These are phyloP conservation scores for Dasypus novemcinctus DNA, from an alignment of 2,113 vertebrate species.

Conservation along the genomic window DNA sequence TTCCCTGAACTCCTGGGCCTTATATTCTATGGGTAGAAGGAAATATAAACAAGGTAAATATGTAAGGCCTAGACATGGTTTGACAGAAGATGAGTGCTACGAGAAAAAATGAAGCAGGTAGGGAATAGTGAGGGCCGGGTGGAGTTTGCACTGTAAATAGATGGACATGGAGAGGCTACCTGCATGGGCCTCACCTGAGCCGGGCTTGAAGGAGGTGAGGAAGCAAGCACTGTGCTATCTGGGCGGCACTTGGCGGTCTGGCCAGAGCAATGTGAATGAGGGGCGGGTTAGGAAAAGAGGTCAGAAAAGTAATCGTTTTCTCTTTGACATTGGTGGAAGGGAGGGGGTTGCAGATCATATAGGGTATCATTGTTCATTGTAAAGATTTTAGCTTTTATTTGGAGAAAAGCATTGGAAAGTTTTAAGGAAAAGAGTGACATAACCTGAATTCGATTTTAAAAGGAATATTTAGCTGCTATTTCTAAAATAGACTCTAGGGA, in stretches of 20 bases:
- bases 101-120: not conserved
- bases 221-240: not conserved
- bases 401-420: not conserved
- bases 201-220: not conserved
- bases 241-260: not conserved
- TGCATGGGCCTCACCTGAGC: not conserved
- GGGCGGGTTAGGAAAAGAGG: not conserved
- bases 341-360: not conserved
- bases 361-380: not conserved
- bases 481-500: not conserved
- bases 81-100: not conserved
- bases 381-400: not conserved
- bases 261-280: not conserved
- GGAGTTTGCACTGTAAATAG: not conserved
- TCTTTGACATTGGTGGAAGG: not conserved
- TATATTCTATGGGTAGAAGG: not conserved
- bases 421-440: not conserved
- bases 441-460: not conserved
- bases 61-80: not conserved
- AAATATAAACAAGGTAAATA: not conserved
- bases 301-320: not conserved
- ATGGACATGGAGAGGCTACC: no score
- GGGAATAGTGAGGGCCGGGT: not conserved
- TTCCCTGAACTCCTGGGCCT: not conserved
- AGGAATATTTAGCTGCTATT: not conserved